These are phyloP conservation scores for Metalampra italica DNA, from an alignment of 2,888 invertebrate species.

Conservation along the genomic window DNA sequence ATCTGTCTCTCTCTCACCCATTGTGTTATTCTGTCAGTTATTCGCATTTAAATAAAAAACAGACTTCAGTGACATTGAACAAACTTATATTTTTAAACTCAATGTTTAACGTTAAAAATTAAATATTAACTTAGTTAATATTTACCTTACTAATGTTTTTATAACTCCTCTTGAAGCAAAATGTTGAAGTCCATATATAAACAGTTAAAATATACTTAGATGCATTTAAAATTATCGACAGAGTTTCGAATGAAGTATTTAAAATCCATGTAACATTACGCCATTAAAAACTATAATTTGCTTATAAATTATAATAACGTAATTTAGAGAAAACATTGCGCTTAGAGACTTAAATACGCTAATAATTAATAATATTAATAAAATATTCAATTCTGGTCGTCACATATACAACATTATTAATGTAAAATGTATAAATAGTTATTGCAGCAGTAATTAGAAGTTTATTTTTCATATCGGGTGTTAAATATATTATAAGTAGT, in stretches of 20 bases:
- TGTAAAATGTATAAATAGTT: constrained; percentile 78
- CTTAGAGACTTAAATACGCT: constrained; percentile 64
- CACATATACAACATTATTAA: constrained; percentile 58
- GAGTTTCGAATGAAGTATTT: constrained; percentile 42
- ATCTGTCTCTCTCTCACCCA: no score
- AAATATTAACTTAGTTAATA: no score
- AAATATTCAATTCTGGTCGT: constrained; percentile 47
- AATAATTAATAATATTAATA: constrained; percentile 30
- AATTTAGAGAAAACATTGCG: constrained; percentile 60
- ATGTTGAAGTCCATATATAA: constrained; percentile 55
- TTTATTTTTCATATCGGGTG: constrained; percentile 79
- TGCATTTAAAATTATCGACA: constrained; percentile 49
- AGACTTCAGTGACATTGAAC: not conserved
- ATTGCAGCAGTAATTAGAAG: constrained; percentile 78
- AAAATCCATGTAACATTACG: constrained; percentile 39
- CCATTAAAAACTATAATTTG: constrained; percentile 49
- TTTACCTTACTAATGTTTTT: not conserved
- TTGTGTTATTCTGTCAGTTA: no score
- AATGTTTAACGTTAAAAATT: no score
- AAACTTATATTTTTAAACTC: no score
- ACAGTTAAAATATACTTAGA: constrained; percentile 52
- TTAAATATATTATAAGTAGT: constrained; percentile 74
- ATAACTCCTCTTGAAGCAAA: constrained; percentile 9
- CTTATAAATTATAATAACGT: constrained; percentile 47
- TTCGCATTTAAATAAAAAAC: no score